phyloP scores from a whole-genome alignment of 1,140 invertebrate genomes.

The Zaprionus inermis region DNA sequence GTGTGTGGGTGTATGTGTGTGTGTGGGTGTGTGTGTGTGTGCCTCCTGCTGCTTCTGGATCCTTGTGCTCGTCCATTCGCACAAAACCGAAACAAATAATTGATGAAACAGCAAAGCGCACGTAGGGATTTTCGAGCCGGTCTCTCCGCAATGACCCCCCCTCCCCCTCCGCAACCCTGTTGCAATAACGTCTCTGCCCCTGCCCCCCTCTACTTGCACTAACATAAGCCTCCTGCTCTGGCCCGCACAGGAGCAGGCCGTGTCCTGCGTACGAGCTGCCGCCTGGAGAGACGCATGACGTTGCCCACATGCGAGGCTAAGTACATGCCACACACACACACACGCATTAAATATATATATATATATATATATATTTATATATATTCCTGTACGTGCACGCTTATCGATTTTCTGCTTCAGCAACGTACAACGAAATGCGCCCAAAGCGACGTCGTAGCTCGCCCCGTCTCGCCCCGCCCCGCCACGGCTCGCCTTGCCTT shows the following conservation, averaged over 20 bases:
- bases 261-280: constrained; percentile 33
- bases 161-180: too few species aligned
- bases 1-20: background rate
- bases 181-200: too few species aligned
- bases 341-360: background rate
- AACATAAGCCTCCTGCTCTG: background rate
- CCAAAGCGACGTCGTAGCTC: constrained; percentile 35
- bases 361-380: constrained; percentile 25
- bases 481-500: background rate
- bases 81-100: constrained; percentile 62
- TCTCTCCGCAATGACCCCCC: background rate
- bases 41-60: constrained; percentile 25
- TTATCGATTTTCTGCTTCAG: constrained; percentile 54
- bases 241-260: background rate
- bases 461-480: background rate
- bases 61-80: constrained; percentile 50
- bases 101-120: constrained; percentile 62
- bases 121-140: constrained; percentile 56
- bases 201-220: background rate
- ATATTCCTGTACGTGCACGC: constrained; percentile 44
- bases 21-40: background rate
- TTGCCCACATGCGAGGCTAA: constrained; percentile 53
- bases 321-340: constrained; percentile 31
- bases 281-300: constrained; percentile 49
- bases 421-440: constrained; percentile 42